Evolutionary conservation across 2,888 invertebrate genomes (phyloP).

Genomic region (Troglohyphantes excavatus): DNA sequence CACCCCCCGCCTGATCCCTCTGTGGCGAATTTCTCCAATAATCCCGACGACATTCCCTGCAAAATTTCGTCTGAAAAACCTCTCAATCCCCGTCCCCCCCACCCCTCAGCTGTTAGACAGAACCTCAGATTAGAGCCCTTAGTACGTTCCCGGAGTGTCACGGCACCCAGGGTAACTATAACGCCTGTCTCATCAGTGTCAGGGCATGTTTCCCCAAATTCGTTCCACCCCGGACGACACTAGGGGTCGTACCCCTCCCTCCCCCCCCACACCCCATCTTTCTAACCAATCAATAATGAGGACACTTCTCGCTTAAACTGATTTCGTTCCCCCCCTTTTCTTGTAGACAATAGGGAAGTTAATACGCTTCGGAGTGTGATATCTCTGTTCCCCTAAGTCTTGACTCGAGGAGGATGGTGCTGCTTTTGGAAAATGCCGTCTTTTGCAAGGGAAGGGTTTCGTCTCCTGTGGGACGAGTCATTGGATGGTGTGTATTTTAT

Average conservation of each 20-base stretch:
- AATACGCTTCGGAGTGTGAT: slow-evolving; percentile 65
- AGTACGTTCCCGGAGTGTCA: slow-evolving; percentile 68
- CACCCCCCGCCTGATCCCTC: neutral
- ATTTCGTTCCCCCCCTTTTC: slow-evolving; percentile 38
- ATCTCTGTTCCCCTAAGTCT: slow-evolving; percentile 18
- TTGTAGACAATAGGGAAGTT: slow-evolving; percentile 60
- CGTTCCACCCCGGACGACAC: slow-evolving; percentile 56
- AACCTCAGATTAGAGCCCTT: slow-evolving; percentile 66
- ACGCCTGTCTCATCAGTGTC: slow-evolving; percentile 78
- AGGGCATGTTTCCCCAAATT: slow-evolving; percentile 74
- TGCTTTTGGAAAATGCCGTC: neutral
- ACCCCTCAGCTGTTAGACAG: slow-evolving; percentile 3
- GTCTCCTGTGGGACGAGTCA: neutral
- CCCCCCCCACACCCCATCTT: neutral
- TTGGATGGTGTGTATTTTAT: neutral
- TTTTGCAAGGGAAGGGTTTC: neutral
- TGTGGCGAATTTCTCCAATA: slow-evolving; percentile 15
- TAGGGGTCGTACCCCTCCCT: slow-evolving; percentile 28
- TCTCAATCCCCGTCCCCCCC: neutral
- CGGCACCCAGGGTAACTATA: slow-evolving; percentile 68
- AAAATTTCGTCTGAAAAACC: slow-evolving; percentile 62
- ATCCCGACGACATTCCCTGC: slow-evolving; percentile 38
- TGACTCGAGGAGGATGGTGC: neutral
- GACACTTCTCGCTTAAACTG: slow-evolving; percentile 68
- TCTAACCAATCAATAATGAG: slow-evolving; percentile 65